phyloP scores from a whole-genome alignment of 2,888 invertebrate genomes.

The Drosophila neotestacea region DNA sequence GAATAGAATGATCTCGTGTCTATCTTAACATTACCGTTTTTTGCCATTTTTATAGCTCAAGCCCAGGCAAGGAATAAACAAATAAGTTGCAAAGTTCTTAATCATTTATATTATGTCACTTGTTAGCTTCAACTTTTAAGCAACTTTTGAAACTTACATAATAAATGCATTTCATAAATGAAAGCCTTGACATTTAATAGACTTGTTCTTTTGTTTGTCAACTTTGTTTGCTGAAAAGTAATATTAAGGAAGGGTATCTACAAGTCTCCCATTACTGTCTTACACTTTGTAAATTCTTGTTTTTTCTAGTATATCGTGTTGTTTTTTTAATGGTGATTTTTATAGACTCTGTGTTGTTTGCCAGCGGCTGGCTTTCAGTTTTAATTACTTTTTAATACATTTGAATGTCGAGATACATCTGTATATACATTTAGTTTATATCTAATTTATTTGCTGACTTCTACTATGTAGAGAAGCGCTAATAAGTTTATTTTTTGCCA shows the following conservation, averaged over 20 bases:
- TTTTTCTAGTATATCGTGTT: background rate
- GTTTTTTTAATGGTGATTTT: background rate
- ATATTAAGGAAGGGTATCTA: background rate
- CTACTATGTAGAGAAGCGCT: conserved; percentile 18
- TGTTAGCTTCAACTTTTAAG: background rate
- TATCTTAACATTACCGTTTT: background rate
- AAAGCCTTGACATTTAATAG: conserved; percentile 1
- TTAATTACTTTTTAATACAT: conserved; percentile 18
- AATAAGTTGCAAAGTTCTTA: background rate
- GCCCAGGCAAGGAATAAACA: background rate
- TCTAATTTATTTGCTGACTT: background rate
- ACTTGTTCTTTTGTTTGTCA: conserved; percentile 1
- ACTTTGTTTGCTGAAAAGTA: background rate
- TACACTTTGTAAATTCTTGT: background rate
- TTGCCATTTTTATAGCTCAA: background rate
- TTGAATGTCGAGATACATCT: background rate
- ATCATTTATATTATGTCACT: conserved; percentile 4
- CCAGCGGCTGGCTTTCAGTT: conserved; percentile 5
- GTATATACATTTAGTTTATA: background rate
- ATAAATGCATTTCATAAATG: background rate
- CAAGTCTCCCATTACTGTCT: background rate
- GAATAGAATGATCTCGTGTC: conserved; percentile 2
- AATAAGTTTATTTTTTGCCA: conserved; percentile 49
- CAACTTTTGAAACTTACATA: conserved; percentile 8
- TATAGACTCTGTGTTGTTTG: conserved; percentile 3